Percentiles rank a stretch among this genome's conserved stretches.
phyloP scores from a whole-genome alignment of 1,140 invertebrate genomes.

The Oppia nitens region DNA sequence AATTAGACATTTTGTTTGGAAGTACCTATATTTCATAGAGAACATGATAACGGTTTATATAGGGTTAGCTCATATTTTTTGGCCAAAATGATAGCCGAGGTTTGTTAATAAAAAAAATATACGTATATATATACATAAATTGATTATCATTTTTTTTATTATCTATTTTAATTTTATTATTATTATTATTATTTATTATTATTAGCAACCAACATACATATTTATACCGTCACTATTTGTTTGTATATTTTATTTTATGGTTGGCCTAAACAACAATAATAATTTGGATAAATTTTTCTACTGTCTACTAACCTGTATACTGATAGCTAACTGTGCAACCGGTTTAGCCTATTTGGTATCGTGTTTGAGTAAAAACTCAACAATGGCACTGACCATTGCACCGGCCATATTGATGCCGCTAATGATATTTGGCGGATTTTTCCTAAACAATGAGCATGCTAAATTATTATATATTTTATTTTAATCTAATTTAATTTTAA shows the following conservation, averaged over 20 bases:
- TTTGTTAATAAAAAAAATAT: no score
- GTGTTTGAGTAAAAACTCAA: constrained; percentile 54
- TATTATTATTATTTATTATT: constrained; percentile 7
- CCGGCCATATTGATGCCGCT: constrained; percentile 82
- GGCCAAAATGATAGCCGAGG: constrained; percentile 66
- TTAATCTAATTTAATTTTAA: no score
- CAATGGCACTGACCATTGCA: constrained; percentile 69
- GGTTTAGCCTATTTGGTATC: constrained; percentile 58
- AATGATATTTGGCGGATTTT: constrained; percentile 86
- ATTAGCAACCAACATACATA: constrained; percentile 32
- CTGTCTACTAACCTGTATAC: constrained; percentile 23
- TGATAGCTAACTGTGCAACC: constrained; percentile 30
- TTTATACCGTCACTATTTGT: constrained; percentile 67
- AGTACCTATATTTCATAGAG: constrained; percentile 73
- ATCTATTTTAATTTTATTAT: background rate
- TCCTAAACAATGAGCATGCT: constrained; percentile 67
- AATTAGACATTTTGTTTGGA: constrained; percentile 85
- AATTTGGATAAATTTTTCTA: constrained; percentile 25
- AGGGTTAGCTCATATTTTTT: constrained; percentile 81
- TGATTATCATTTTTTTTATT: constrained; percentile 34
- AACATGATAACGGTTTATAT: constrained; percentile 81
- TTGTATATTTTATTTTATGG: constrained; percentile 56
- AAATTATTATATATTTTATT: constrained; percentile 2
- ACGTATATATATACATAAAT: constrained; percentile 34
- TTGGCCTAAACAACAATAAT: constrained; percentile 25